These are phyloP conservation scores for Zaprionus ornatus DNA, from an alignment of 1,140 invertebrate species.

Conservation along the genomic window DNA sequence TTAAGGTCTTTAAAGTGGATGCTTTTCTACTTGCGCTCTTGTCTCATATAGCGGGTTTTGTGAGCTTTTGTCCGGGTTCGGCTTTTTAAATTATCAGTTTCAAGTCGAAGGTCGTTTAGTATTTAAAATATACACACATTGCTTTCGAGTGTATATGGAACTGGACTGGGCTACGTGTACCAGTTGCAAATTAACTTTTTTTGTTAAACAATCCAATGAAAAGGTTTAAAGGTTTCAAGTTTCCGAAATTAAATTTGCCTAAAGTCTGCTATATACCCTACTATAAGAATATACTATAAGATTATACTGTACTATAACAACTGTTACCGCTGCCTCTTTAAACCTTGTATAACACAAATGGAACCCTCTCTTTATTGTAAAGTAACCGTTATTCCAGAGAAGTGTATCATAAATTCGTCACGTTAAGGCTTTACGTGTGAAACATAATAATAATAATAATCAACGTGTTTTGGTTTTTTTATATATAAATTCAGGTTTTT, in stretches of 20 bases:
- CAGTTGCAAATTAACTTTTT: conserved; percentile 20
- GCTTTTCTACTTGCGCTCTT: neutral
- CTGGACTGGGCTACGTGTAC: conserved; percentile 2
- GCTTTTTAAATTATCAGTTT: conserved; percentile 31
- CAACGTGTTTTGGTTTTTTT: conserved; percentile 10
- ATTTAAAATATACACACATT: neutral
- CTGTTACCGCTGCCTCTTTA: neutral
- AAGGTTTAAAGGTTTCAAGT: neutral
- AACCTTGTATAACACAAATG: neutral
- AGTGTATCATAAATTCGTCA: conserved; percentile 19
- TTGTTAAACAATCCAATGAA: neutral
- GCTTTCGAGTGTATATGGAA: conserved; percentile 15
- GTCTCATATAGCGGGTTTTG: conserved; percentile 10
- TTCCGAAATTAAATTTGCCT: too few relatives aligned
- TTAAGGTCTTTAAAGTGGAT: neutral
- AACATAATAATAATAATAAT: neutral
- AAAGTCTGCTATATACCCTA: neutral
- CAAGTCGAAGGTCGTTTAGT: conserved; percentile 28
- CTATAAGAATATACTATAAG: neutral
- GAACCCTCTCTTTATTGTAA: neutral
- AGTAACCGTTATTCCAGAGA: neutral
- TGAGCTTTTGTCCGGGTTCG: conserved; percentile 27
- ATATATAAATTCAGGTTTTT: conserved; percentile 7
- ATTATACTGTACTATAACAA: neutral
- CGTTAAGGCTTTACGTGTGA: neutral